phyloP scores from a whole-genome alignment of 2,797 vertebrate genomes.

The Megalops cyprinoides region DNA sequence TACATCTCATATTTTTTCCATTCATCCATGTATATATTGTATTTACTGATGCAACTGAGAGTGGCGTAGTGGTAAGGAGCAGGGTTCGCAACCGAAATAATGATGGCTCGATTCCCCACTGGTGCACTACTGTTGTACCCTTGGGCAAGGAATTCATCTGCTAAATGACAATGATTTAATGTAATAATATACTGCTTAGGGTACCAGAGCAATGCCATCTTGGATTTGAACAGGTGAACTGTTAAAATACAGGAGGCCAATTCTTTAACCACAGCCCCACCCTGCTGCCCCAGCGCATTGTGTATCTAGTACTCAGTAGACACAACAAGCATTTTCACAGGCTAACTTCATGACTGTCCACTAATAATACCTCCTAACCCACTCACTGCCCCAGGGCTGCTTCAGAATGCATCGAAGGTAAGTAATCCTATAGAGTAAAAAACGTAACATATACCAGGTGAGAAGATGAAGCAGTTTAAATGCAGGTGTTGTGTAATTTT shows the following conservation, averaged over 20 bases:
- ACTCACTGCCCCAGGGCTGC: background rate
- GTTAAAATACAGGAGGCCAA: background rate
- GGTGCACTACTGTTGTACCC: too few relatives aligned
- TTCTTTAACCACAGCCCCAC: background rate
- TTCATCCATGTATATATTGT: too few relatives aligned
- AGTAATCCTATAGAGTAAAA: background rate
- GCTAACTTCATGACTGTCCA: background rate
- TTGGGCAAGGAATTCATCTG: too few relatives aligned
- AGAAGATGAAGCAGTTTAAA: background rate
- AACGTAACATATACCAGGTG: background rate
- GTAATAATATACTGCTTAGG: too few relatives aligned
- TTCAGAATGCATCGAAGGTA: background rate
- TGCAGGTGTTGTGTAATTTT: background rate
- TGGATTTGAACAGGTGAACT: background rate
- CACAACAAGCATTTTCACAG: background rate
- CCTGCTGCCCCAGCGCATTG: background rate
- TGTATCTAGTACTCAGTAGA: background rate
- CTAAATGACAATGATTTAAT: too few relatives aligned
- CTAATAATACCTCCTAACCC: background rate
- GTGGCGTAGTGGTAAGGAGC: too few relatives aligned
- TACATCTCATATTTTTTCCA: too few relatives aligned
- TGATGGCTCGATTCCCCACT: too few relatives aligned
- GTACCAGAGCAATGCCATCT: background rate
- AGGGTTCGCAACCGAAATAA: too few relatives aligned
- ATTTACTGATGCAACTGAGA: too few relatives aligned